These are phyloP conservation scores for Euglossa dilemma DNA, from an alignment of 1,140 invertebrate species.

Conservation along the genomic window DNA sequence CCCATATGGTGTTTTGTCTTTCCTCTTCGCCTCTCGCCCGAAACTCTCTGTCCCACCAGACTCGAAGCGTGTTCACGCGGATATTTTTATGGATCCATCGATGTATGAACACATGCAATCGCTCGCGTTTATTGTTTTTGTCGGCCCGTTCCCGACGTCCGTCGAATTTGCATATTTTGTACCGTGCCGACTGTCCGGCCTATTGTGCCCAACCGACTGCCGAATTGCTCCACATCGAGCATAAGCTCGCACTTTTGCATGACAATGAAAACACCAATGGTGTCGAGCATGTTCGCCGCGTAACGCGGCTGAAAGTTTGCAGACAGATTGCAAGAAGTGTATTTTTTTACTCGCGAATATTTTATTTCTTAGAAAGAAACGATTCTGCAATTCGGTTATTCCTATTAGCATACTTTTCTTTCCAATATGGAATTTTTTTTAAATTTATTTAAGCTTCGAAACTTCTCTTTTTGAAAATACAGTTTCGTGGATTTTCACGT, in stretches of 20 bases:
- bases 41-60: slow-evolving; percentile 27
- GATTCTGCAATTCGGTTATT: too few species aligned
- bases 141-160: slow-evolving; percentile 65
- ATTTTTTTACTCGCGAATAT: neutral
- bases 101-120: slow-evolving; percentile 79
- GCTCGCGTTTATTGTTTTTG: slow-evolving; percentile 80
- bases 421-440: too few species aligned
- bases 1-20: slow-evolving; percentile 45
- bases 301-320: slow-evolving; percentile 40
- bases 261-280: slow-evolving; percentile 71
- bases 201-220: slow-evolving; percentile 77
- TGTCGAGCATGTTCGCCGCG: slow-evolving; percentile 61
- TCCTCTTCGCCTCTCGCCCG: slow-evolving; percentile 23
- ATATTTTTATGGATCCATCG: slow-evolving; percentile 78
- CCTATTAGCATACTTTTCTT: too few species aligned
- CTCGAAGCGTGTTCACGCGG: slow-evolving; percentile 60
- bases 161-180: slow-evolving; percentile 77
- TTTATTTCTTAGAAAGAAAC: neutral
- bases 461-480: too few species aligned
- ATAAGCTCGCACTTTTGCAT: slow-evolving; percentile 79
- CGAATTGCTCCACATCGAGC: slow-evolving; percentile 76
- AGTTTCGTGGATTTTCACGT: too few species aligned
- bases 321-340: slow-evolving; percentile 22
- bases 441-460: too few species aligned
- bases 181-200: slow-evolving; percentile 65